phyloP scores from a whole-genome alignment of 2,888 invertebrate genomes.

The Microctonus aethiopoides region DNA sequence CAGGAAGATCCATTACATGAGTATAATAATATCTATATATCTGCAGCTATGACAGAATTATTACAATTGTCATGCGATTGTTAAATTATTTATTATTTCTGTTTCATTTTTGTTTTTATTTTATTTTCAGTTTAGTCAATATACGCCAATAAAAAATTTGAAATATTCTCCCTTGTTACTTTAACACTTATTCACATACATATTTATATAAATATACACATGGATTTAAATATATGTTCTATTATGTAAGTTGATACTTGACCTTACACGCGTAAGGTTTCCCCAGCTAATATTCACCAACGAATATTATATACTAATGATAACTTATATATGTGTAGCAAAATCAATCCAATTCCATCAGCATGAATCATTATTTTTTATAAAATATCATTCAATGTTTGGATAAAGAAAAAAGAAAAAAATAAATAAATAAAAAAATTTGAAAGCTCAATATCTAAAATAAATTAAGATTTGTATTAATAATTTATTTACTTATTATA shows the following conservation, averaged over 20 bases:
- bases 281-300: not conserved
- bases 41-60: not conserved
- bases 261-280: slow-evolving; percentile 12
- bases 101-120: not conserved
- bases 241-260: slow-evolving; percentile 15
- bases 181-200: no score
- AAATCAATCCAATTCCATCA: not conserved
- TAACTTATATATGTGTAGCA: not conserved
- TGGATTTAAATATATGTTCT: not conserved
- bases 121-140: not conserved
- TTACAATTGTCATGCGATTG: not conserved
- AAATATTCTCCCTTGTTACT: not conserved
- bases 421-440: no score
- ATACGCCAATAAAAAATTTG: not conserved
- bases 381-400: not conserved
- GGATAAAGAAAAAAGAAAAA: not conserved
- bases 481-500: no score
- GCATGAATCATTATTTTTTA: no score
- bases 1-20: slow-evolving; percentile 10
- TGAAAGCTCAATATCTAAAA: no score
- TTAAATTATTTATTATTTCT: not conserved
- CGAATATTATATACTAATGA: not conserved
- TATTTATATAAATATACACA: not conserved
- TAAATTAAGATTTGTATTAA: no score
- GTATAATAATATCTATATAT: not conserved